Base-by-base conservation (phyloP, 2,888 invertebrate species). In the Polydesmus complanatus region DNA sequence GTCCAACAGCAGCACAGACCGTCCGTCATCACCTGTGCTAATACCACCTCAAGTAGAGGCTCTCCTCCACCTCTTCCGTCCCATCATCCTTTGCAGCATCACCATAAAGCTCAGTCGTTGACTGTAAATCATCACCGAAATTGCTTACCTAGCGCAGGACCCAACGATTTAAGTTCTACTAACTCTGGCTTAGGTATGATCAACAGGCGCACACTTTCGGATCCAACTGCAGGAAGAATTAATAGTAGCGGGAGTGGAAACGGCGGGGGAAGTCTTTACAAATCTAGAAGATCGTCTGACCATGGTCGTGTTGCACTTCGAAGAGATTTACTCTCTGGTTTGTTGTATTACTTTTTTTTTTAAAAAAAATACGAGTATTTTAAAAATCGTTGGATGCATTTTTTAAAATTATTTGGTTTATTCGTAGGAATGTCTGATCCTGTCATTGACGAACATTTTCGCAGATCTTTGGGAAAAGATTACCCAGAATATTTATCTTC, bases 371-470 rank as follows among this genome's bases (percentile, higher is more conserved):
- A 18, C 11, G 25, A 23, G 25, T 53, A 21, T 51, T 19, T 51
- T 51, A 51, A 5, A n/a, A 8, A 51, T 27, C n/a, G 2, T 21
- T 51, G 51, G 2, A 37, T 37, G 51, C 14, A 50, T 25, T 21
- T 8, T 2, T 25, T 26, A 19, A 26, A 2, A 19, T 23, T 25
- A 27, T 26, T 55, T 22, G 1, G 27, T 23, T 25, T 55, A 21
- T 55, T 26, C 23, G 2, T 47, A 68, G 73, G 71, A 60, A 69
- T 84, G 80, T 86, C 88, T 75, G 92, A 92, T 74, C 88, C 89
- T 14, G 89, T 88, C 61, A 92, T 94, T 70, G 94, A 95, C 75
- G 95, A 95, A 73, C 94, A 95, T 76, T 95, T 95, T 77, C 81
- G 93, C 61, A 83, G 93, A 64, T 93, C 93, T 1, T 79, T 95